Evolutionary conservation across 2,113 vertebrate genomes (phyloP), one percentile per base, ranked within the genome.

Genomic region (Glaucidium brasilianum): DNA sequence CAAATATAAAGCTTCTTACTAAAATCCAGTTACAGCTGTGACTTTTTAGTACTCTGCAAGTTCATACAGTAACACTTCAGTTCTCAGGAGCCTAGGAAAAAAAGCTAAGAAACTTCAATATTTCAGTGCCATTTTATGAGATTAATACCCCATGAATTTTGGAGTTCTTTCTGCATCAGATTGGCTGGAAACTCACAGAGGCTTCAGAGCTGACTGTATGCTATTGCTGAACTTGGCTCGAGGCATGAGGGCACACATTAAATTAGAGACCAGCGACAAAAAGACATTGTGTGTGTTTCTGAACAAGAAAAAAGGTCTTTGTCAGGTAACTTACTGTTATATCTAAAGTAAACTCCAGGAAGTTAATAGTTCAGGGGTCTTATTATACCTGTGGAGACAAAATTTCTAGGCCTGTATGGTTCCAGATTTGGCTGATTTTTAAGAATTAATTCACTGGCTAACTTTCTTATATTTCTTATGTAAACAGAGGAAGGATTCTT

Each of bases 1-100:
- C 29, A 94, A 95, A 91, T 45, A 73, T 59, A 66, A 90, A 86
- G 52, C 34, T 62, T 50, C 58, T 85, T 92, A 67, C 82, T 88
- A 88, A 92, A 93, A 85, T 92, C 30, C 29, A 82, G 74, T 67
- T 82, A 68, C n/a, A 83, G 45, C 41, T 83, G 37, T 80, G 79
- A 69, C n/a, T 82, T 93, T 88, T 69, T 63, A 86, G 32, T 52
- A 52, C 43, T 71, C 35, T 47, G 6, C 27, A 80, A 83, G 37
- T 80, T 84, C 47, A 80, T 55, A 55, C 9, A 21, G 18, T 58
- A 83, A 76, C 37, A 85, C 12, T 41, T 62, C 18, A 69, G 15
- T 79, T 80, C 41, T 63, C 45, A 88, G 55, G 13, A 94, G 10
- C 15, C 49, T 47, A 34, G 15, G 45, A 30, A 68, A n/a, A 72